These are phyloP conservation scores for Stenodema calcarata DNA, from an alignment of 2,888 invertebrate species.

Conservation along the genomic window DNA sequence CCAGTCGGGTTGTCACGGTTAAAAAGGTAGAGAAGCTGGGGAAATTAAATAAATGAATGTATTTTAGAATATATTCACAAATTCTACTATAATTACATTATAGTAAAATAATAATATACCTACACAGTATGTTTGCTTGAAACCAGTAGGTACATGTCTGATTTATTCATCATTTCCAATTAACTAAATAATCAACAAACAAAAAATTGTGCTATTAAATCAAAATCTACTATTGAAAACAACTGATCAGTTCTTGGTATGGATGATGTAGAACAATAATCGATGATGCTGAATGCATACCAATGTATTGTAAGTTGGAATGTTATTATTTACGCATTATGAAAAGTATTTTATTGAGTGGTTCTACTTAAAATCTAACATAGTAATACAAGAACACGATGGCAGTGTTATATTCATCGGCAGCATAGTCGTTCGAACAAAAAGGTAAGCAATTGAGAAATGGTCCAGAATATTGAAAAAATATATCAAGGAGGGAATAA, in stretches of 20 bases:
- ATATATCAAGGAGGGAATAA: background rate
- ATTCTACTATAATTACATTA: slow-evolving; percentile 47
- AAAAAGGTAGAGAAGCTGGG: background rate
- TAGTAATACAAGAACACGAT: slow-evolving; percentile 43
- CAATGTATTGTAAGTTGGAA: background rate
- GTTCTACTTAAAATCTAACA: slow-evolving; percentile 39
- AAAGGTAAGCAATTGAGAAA: background rate
- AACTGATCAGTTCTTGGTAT: background rate
- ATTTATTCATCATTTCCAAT: background rate
- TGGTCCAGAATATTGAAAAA: background rate
- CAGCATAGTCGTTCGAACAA: slow-evolving; percentile 22
- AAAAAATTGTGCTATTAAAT: background rate
- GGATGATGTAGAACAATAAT: background rate
- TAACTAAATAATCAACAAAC: background rate
- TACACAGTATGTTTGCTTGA: background rate
- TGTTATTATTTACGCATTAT: slow-evolving; percentile 8
- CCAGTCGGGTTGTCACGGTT: no score
- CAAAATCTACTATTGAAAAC: background rate
- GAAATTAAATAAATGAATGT: background rate
- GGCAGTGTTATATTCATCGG: slow-evolving; percentile 43
- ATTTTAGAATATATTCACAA: slow-evolving; percentile 46
- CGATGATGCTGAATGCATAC: background rate
- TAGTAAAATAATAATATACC: slow-evolving; percentile 40
- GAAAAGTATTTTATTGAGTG: background rate
- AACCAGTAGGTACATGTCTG: background rate